phyloP scores from a whole-genome alignment of 1,140 invertebrate genomes.

The Orius insidiosus region DNA sequence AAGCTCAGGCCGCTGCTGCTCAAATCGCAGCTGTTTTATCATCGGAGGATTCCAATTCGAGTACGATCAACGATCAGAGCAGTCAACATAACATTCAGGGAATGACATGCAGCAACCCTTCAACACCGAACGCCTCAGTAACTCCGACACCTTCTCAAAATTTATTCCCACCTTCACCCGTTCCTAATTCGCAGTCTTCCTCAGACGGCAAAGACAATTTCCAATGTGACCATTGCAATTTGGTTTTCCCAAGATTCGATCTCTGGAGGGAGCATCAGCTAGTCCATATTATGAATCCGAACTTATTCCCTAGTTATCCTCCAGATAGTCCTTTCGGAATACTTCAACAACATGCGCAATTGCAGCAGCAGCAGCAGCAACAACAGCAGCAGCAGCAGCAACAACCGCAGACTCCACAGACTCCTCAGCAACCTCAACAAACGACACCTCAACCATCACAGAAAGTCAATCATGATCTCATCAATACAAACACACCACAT shows the following conservation, averaged over 20 bases:
- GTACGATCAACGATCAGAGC: slow-evolving; percentile 33
- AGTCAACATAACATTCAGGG: slow-evolving; percentile 25
- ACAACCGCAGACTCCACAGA: slow-evolving; percentile 22
- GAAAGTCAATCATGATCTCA: slow-evolving; percentile 25
- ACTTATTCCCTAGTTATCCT: slow-evolving; percentile 66
- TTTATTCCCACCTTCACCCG: slow-evolving; percentile 37
- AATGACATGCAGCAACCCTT: slow-evolving; percentile 25
- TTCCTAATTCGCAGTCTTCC: slow-evolving; percentile 24
- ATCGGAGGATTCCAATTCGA: slow-evolving; percentile 76
- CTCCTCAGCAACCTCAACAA: too few relatives aligned
- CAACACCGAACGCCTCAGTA: slow-evolving; percentile 21
- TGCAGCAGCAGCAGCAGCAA: slow-evolving; percentile 37
- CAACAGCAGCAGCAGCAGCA: slow-evolving; percentile 23
- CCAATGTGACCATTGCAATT: slow-evolving; percentile 87
- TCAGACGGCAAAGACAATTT: slow-evolving; percentile 52
- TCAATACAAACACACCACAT: slow-evolving; percentile 29
- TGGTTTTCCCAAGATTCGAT: slow-evolving; percentile 78
- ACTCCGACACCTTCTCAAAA: slow-evolving; percentile 39
- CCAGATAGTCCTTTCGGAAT: slow-evolving; percentile 82
- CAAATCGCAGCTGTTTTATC: slow-evolving; percentile 73
- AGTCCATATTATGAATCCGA: slow-evolving; percentile 89
- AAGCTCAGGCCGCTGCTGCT: slow-evolving; percentile 77
- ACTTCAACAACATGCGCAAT: slow-evolving; percentile 72
- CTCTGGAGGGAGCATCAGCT: slow-evolving; percentile 87
- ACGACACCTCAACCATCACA: too few relatives aligned